phyloP scores from a whole-genome alignment of 2,888 invertebrate genomes.

The Cryptosula pallasiana region DNA sequence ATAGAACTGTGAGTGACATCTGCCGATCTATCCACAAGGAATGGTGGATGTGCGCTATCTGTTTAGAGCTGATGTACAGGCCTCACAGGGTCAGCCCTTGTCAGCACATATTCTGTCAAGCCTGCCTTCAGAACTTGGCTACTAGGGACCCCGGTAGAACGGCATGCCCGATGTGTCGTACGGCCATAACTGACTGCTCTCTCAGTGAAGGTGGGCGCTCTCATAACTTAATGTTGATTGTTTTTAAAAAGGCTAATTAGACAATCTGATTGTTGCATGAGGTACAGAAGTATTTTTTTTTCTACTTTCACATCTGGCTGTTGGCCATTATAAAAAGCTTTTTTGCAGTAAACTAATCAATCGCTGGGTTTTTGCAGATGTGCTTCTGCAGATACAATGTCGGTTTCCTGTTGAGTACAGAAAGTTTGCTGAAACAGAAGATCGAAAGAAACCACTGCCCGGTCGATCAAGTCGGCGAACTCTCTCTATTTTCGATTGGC shows the following conservation, averaged over 20 bases:
- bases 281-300: no score
- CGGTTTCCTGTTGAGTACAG: constrained; percentile 2
- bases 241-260: neutral
- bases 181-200: neutral
- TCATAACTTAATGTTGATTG: neutral
- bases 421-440: constrained; percentile 11
- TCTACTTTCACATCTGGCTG: no score
- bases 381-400: neutral
- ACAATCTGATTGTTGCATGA: neutral
- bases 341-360: no score
- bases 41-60: constrained; percentile 16
- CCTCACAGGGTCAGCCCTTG: constrained; percentile 1
- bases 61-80: constrained; percentile 19
- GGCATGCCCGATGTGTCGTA: neutral
- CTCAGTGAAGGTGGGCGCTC: neutral
- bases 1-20: constrained; percentile 3
- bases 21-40: constrained; percentile 10
- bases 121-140: constrained; percentile 15
- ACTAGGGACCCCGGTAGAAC: neutral
- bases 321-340: no score
- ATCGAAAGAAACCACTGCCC: neutral
- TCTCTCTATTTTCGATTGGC: constrained; percentile 5
- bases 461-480: neutral
- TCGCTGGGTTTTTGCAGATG: neutral
- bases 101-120: constrained; percentile 21